Evolutionary conservation across 2,888 invertebrate genomes (phyloP).

Genomic region (Lordiphosa fenestrarum): DNA sequence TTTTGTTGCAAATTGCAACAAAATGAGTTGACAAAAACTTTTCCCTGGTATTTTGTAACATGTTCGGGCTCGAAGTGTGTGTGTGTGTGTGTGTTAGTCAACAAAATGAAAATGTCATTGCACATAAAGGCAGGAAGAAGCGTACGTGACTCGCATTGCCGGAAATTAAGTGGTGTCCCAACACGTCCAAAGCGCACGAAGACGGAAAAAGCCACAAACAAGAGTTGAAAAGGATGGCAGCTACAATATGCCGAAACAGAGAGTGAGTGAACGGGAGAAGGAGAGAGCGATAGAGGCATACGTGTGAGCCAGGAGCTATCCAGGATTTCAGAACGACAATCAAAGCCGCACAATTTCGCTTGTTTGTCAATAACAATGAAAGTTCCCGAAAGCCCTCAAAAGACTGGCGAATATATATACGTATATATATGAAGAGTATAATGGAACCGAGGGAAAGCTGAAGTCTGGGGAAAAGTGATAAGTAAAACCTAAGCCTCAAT

Average conservation of each 20-base stretch:
- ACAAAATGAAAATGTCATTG: slow-evolving; percentile 67
- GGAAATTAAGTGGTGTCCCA: slow-evolving; percentile 66
- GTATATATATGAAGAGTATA: slow-evolving; percentile 5
- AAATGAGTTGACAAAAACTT: slow-evolving; percentile 61
- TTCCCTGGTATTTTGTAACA: slow-evolving; percentile 39
- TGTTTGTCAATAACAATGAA: slow-evolving; percentile 64
- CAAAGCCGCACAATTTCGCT: slow-evolving; percentile 63
- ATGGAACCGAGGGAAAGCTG: slow-evolving; percentile 1
- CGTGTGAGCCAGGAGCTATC: slow-evolving; percentile 12
- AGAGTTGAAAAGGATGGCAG: slow-evolving; percentile 12
- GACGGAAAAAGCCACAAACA: slow-evolving; percentile 43
- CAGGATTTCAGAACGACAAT: slow-evolving; percentile 39
- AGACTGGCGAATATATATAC: not conserved
- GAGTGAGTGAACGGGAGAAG: not conserved
- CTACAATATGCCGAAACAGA: slow-evolving; percentile 17
- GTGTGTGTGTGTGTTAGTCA: slow-evolving; percentile 33
- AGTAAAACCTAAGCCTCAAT: not conserved
- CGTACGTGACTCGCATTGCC: slow-evolving; percentile 67
- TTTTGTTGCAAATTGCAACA: slow-evolving; percentile 53
- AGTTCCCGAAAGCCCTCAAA: slow-evolving; percentile 15
- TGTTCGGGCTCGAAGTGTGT: slow-evolving; percentile 21
- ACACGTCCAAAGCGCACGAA: slow-evolving; percentile 56
- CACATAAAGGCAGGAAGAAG: slow-evolving; percentile 62
- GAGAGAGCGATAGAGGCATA: not conserved
- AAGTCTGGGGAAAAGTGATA: not conserved